Conservation (phyloP, 2,797 vertebrate genomes). For the Podarcis lilfordi region DNA sequence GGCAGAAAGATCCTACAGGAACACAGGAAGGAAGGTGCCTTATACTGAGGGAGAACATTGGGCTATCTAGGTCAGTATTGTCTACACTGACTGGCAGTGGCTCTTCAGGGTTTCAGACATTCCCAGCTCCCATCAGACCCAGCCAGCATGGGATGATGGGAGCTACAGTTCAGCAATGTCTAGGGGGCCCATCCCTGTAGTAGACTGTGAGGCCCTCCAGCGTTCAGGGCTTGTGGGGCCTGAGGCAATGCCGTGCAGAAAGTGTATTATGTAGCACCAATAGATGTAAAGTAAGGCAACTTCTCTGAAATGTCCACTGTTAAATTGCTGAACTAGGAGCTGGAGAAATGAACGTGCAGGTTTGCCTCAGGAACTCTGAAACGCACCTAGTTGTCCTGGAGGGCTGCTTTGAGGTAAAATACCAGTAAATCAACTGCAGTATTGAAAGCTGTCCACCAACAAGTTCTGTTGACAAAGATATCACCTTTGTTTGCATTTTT, state of each 20-base stretch:
- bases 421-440: neutral
- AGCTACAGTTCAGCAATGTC: no score
- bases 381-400: neutral
- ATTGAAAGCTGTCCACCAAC: neutral
- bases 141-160: no score
- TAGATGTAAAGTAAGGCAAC: neutral
- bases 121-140: no score
- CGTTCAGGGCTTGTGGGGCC: neutral
- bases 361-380: neutral
- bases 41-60: no score
- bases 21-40: neutral
- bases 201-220: neutral
- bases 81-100: no score
- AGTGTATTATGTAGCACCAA: neutral
- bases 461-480: neutral
- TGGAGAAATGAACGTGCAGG: neutral
- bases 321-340: neutral
- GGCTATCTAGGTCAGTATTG: no score
- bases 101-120: no score
- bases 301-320: neutral
- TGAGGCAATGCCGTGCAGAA: neutral
- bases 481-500: neutral
- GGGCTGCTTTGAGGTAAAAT: neutral
- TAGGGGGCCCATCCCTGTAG: no score
- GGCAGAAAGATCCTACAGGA: neutral